Base-by-base conservation (phyloP, 1,140 invertebrate genomes). In the Delia radicum region DNA sequence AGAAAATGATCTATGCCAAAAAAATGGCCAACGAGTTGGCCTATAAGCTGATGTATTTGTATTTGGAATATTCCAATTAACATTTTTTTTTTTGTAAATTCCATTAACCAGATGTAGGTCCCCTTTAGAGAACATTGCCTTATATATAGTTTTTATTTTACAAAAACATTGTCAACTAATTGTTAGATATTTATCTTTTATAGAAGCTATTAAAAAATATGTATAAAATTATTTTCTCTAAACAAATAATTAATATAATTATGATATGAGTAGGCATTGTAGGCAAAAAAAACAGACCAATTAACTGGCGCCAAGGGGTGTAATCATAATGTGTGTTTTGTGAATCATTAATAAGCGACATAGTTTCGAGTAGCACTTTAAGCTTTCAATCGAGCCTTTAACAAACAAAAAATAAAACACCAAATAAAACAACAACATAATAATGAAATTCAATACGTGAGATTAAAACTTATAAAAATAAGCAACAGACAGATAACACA, bases 231-330 rank as follows among this genome's bases (percentile, higher is more conserved):
- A 1, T 55, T 21, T 10, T 55, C 5, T 55, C 18, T 55, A 55
- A 67, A 67, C 15, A 67, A 67, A 67, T 67, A 67, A 67, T 67
- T 67, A 67, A 33, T 67, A 67, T 29, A 67, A 67, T 31, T 29
- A 67, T 7, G 63, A 67, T 67, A 67, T 31, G 13, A 67, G n/a
- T 6, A 48, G 10, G 21, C n/a, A 55, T 3, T 21, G 5, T 21
- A 55, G 48, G 15, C 31, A 28, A 65, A 13, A 31, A 31, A 31
- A 27, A 6, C 27, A 67, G 63, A n/a, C 63, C 63, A 67, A 67
- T 67, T 67, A 67, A 67, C 63, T 67, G 63, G 63, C 63, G 63
- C 63, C 63, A 67, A 67, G 63, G 63, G 63, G 63, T 67, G 63
- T 67, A 67, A 67, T 67, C 63, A 67, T 67, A 67, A 67, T 67